Base-by-base conservation (phyloP, 2,113 vertebrate species). In the Gobius niger region DNA sequence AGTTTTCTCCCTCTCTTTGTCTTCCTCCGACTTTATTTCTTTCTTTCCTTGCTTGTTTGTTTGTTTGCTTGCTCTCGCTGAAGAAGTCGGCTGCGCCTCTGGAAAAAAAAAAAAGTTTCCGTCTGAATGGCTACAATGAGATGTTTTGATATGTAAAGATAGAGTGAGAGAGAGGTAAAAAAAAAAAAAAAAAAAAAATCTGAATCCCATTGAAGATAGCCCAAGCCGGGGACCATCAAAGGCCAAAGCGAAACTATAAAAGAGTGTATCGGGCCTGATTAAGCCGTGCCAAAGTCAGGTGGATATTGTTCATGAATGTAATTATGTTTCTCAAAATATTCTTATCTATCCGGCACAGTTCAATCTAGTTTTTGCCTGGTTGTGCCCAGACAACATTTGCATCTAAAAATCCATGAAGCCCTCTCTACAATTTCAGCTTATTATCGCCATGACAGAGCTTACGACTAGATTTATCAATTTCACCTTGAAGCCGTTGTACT, bases 401-500 rank as follows among this genome's bases (percentile, higher is more conserved):
- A 85, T 89, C 78, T 72, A 74, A 77, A 77, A 84, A 80, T 78
- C 74, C 63, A 84, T 87, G 77, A 78, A 77, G 54, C 72, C 65
- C 71, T 83, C 85, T 82, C 72, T 73, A 77, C 78, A 87, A 82
- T 83, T 88, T 80, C 81, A 51, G 53, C 82, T 87, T 88, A 87
- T 83, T 79, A 85, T 80, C 74, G 75, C 82, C 82, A 78, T 86
- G 75, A 85, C 86, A 88, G 75, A 81, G 79, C 78, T 69, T 65
- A 75, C 76, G 73, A 81, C 80, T 70, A 88, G 89, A 89, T 92
- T 91, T 85, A 88, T 91, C 87, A 89, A 85, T 92, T 89, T 90
- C 86, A 91, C 90, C 89, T 90, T 89, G 82, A 91, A 90, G 89
- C 81, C 85, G 84, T 89, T 90, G 81, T 86, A 82, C 83, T 88